Percentiles rank a stretch among this genome's conserved stretches.
These are phyloP conservation scores for Coboldia fuscipes DNA, from an alignment of 1,140 invertebrate species.

Conservation along the genomic window DNA sequence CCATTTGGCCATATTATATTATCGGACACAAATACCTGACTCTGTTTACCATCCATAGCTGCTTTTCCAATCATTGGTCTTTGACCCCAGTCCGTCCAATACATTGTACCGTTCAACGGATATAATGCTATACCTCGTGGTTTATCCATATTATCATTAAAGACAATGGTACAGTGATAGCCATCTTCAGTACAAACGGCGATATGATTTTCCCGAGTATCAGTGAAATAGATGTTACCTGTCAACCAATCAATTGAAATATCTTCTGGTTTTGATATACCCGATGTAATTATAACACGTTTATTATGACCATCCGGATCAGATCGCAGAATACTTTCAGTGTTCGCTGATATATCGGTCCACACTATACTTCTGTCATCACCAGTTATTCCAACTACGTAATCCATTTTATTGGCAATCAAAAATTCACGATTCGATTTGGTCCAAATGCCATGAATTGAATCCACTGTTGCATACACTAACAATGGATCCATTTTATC, in stretches of 20 bases:
- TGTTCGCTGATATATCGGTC: conserved; percentile 40
- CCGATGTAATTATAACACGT: conserved; percentile 28
- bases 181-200: conserved; percentile 47
- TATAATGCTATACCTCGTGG: conserved; percentile 39
- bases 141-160: conserved; percentile 29
- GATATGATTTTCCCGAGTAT: conserved; percentile 43
- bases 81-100: conserved; percentile 68
- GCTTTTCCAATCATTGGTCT: conserved; percentile 51
- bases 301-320: conserved; percentile 27
- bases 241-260: conserved; percentile 66
- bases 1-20: conserved; percentile 71
- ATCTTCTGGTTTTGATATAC: conserved; percentile 50
- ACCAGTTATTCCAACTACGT: conserved; percentile 41
- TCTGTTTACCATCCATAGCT: conserved; percentile 56
- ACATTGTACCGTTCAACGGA: conserved; percentile 44
- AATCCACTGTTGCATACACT: conserved; percentile 32
- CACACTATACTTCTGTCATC: conserved; percentile 49
- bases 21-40: conserved; percentile 8
- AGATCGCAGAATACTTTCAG: conserved; percentile 39
- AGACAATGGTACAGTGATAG: conserved; percentile 33
- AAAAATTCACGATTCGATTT: conserved; percentile 21
- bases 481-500: conserved; percentile 35
- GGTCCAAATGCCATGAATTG: conserved; percentile 26
- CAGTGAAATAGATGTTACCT: conserved; percentile 59
- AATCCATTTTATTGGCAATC: conserved; percentile 24